A percentile compares a stretch with the other conserved stretches of the same genome.
Evolutionary conservation across 2,113 vertebrate genomes (phyloP).

Genomic region (Sigmodon hispidus): DNA sequence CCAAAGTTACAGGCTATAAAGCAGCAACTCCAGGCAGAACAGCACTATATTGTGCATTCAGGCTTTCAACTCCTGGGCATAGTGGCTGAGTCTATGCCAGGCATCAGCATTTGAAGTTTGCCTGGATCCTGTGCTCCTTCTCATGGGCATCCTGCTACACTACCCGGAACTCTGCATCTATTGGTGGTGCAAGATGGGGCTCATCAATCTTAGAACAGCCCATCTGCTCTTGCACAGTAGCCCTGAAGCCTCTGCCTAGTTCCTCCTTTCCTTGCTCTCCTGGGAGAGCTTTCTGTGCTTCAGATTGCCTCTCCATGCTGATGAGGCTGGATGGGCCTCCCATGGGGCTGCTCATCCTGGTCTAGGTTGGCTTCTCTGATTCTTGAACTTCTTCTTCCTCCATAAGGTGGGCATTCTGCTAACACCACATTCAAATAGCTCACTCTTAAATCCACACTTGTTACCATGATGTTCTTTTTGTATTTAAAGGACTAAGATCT

Average conservation of each 20-base stretch:
- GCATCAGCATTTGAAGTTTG: fast-evolving
- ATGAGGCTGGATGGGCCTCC: fast-evolving
- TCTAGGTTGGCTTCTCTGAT: background rate
- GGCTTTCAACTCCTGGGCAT: fast-evolving
- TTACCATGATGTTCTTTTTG: background rate
- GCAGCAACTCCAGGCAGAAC: background rate
- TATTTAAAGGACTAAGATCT: background rate
- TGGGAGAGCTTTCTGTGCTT: background rate
- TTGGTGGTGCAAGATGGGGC: no score
- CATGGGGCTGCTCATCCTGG: background rate
- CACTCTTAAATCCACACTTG: fast-evolving
- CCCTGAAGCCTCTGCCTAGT: background rate
- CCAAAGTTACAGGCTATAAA: background rate
- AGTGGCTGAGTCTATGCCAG: fast-evolving
- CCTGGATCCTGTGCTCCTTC: background rate
- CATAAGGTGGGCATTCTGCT: background rate
- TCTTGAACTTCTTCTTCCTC: background rate
- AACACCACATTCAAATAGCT: background rate
- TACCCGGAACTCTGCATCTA: background rate
- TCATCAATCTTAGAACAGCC: background rate
- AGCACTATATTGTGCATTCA: fast-evolving
- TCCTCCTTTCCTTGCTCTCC: no score
- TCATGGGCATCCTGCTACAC: background rate
- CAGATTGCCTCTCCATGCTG: background rate
- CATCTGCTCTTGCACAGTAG: background rate